phyloP scores from a whole-genome alignment of 2,113 vertebrate genomes.

The Mirounga angustirostris region DNA sequence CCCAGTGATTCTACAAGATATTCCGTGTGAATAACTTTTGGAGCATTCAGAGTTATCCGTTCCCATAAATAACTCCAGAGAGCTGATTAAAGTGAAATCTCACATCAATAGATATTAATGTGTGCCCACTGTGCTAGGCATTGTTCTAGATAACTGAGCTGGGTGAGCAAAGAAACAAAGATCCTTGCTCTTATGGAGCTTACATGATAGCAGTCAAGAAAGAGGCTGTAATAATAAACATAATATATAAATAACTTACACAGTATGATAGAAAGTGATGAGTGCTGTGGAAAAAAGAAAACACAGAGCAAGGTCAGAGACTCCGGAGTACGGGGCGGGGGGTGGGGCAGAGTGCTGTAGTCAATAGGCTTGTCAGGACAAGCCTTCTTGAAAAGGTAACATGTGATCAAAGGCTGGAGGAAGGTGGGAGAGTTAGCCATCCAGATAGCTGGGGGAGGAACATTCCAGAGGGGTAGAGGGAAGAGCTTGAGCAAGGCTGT shows the following conservation, averaged over 20 bases:
- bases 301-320: neutral
- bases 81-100: slow-evolving; percentile 18
- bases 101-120: neutral
- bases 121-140: neutral
- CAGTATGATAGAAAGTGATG: neutral
- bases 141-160: neutral
- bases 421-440: neutral
- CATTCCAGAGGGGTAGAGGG: neutral
- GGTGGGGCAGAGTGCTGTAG: neutral
- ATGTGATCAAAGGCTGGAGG: neutral
- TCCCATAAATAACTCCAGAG: neutral
- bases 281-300: slow-evolving; percentile 3
- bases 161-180: neutral
- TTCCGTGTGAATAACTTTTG: neutral
- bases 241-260: neutral
- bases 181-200: neutral
- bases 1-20: neutral
- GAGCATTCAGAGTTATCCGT: neutral
- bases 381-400: slow-evolving; percentile 21
- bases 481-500: neutral
- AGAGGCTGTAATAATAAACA: neutral
- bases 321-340: neutral
- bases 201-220: neutral
- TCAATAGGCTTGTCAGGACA: neutral
- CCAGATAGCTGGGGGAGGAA: neutral